Evolutionary conservation across 2,797 vertebrate species (phyloP), one percentile per base, ranked within the genome.

Genomic region (Agapornis canus): DNA sequence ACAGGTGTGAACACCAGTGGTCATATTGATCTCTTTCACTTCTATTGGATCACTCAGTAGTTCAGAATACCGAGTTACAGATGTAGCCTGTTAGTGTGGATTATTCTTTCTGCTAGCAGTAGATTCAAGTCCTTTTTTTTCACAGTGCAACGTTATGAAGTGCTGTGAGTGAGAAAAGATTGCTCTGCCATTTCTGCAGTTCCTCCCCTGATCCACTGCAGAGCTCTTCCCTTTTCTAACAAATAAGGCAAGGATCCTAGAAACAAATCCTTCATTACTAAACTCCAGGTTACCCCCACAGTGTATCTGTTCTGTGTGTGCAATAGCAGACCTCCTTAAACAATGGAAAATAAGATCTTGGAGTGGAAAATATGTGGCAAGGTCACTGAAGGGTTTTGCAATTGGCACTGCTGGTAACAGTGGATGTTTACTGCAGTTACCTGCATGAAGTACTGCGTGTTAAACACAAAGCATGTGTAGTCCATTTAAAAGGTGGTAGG

Each of bases 161-260:
- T 68, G 29, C 47, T 40, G 0, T 49, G 45, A 12, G 29, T 21
- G 13, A 31, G 37, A 37, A 35, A 52, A 72, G 39, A n/a, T 26
- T 0, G 0, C 77, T 45, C 23, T 65, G 35, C 70, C 0, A 0
- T 51, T 43, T 31, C 22, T 82, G 48, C 32, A 57, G 43, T 78
- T 56, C 45, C 29, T 82, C 20, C 45, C 26, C 31, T 49, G 77
- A 40, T 13, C n/a, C 39, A 11, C 25, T 39, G 10, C 40, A 54
- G n/a, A 48, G 14, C 23, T 60, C 70, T 82, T 32, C 23, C 9
- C 14, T 31, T 47, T 37, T 25, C 29, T 70, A 71, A 76, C 23
- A 49, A 47, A 42, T 27, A 37, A 76, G 21, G 43, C 31, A 52
- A 43, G 21, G 27, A 17, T 75, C n/a, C 51, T 31, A 7, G 49